Percentiles rank a stretch among this genome's conserved stretches.
phyloP scores from a whole-genome alignment of 1,140 invertebrate genomes.

The Acromyrmex charruanus region DNA sequence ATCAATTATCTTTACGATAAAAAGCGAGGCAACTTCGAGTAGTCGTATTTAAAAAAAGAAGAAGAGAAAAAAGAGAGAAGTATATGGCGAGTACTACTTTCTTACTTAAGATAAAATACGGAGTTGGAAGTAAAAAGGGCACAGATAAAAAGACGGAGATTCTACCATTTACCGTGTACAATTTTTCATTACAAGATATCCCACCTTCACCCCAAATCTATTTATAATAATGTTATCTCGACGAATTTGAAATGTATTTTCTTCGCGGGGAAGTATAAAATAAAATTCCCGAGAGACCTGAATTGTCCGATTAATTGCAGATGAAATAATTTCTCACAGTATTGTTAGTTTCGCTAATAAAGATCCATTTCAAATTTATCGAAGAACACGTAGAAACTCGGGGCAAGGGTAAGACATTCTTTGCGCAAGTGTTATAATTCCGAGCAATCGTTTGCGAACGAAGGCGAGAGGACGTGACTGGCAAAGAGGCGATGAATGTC shows the following conservation, averaged over 20 bases:
- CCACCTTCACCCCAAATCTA: neutral
- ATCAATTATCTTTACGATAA: neutral
- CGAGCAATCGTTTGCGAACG: constrained; percentile 41
- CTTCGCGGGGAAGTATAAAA: neutral
- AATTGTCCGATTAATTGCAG: neutral
- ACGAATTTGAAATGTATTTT: constrained; percentile 8
- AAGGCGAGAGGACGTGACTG: constrained; percentile 35
- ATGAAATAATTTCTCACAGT: neutral
- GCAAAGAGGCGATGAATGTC: constrained; percentile 28
- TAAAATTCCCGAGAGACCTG: neutral
- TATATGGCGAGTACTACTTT: constrained; percentile 33
- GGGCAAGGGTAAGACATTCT: neutral
- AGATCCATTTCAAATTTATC: neutral
- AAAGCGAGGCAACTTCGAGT: neutral
- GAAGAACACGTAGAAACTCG: neutral
- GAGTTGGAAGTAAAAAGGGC: constrained; percentile 36
- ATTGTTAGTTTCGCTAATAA: neutral
- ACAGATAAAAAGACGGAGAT: constrained; percentile 36
- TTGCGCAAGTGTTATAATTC: constrained; percentile 26
- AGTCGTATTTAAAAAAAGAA: neutral
- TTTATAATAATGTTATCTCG: neutral
- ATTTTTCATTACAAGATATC: constrained; percentile 10
- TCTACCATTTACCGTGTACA: constrained; percentile 40
- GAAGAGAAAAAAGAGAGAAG: neutral
- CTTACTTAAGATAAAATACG: constrained; percentile 33